A percentile compares a stretch with the other conserved stretches of the same genome.
Evolutionary conservation across 2,113 vertebrate genomes (phyloP).

Genomic region (Rissa tridactyla): DNA sequence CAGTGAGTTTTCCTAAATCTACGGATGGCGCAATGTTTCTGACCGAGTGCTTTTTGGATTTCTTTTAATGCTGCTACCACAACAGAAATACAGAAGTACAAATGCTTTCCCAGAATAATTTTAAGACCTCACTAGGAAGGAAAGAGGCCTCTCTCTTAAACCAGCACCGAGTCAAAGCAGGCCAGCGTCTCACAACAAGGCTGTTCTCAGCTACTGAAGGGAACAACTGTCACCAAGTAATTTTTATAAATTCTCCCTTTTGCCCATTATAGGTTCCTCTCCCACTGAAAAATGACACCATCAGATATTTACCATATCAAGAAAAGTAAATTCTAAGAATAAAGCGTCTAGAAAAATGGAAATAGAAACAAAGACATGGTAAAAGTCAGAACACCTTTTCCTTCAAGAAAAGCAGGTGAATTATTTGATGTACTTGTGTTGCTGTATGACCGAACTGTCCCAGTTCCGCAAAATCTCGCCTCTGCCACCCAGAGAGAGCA

Average conservation of each 20-base stretch:
- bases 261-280: not conserved
- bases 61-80: not conserved
- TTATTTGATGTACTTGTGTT: too few species aligned
- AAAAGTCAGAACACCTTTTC: not conserved
- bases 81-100: not conserved
- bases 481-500: not conserved
- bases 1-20: not conserved
- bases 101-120: not conserved
- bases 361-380: accelerated
- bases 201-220: not conserved
- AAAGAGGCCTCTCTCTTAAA: not conserved
- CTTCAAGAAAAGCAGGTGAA: not conserved
- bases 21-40: not conserved
- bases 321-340: not conserved
- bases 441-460: accelerated
- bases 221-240: not conserved
- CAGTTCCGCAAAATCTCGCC: not conserved
- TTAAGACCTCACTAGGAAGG: not conserved
- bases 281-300: not conserved
- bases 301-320: not conserved
- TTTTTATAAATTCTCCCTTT: not conserved
- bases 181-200: not conserved
- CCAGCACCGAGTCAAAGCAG: not conserved
- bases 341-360: not conserved
- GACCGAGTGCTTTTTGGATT: not conserved